Evolutionary conservation across 2,797 vertebrate genomes (phyloP).

Genomic region (Chromobotia macracanthus): DNA sequence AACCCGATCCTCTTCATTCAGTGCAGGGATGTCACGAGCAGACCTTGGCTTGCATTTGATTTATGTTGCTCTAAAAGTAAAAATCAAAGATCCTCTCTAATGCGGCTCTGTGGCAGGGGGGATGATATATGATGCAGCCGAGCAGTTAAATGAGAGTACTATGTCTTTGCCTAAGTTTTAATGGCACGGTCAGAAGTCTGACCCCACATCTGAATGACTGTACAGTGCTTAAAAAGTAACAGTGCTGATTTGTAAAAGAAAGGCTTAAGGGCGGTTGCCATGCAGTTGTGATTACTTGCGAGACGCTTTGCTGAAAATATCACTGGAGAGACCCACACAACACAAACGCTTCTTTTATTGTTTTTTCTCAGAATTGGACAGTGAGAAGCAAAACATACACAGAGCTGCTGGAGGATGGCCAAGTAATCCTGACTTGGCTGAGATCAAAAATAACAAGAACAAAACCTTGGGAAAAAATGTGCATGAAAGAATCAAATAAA

Average conservation of each 20-base stretch:
- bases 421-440: neutral
- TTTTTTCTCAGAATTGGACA: neutral
- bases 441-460: conserved; percentile 10
- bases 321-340: neutral
- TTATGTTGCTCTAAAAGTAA: conserved; percentile 99
- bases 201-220: conserved; percentile 65
- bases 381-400: neutral
- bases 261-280: conserved; percentile 19
- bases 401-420: neutral
- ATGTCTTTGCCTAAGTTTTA: conserved; percentile 99
- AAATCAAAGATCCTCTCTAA: conserved; percentile 99
- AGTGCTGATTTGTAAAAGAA: conserved; percentile 45
- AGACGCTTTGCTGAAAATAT: conserved; percentile 17
- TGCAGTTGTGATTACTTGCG: conserved; percentile 20
- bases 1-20: conserved; percentile 81
- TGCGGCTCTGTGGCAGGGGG: conserved; percentile 99
- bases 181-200: conserved; percentile 96
- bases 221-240: conserved; percentile 46
- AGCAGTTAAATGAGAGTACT: conserved; percentile 95
- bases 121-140: conserved; percentile 99
- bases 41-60: conserved; percentile 99
- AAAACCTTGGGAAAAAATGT: conserved; percentile 1
- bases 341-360: conserved; percentile 20
- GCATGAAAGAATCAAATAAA: neutral
- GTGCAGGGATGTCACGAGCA: conserved; percentile 96